These are phyloP conservation scores for Eupeodes luniger DNA, from an alignment of 2,888 invertebrate species.

Conservation along the genomic window DNA sequence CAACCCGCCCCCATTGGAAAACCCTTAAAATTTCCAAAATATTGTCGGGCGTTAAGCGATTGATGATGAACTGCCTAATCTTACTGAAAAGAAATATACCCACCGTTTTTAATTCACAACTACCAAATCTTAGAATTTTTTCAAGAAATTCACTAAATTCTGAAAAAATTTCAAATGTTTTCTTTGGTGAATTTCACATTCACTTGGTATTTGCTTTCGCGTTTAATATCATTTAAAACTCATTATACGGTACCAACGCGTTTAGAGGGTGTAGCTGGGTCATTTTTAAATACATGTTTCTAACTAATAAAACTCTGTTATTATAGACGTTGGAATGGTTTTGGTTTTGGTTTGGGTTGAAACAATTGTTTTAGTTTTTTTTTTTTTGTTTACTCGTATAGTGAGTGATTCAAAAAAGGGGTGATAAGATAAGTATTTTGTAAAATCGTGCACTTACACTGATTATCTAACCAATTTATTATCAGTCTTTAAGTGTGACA, in stretches of 20 bases:
- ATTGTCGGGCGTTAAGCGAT: no score
- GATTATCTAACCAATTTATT: conserved; percentile 58
- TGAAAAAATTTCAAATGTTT: no score
- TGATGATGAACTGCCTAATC: no score
- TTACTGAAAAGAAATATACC: no score
- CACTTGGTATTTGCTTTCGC: neutral
- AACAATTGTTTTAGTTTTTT: neutral
- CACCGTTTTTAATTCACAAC: no score
- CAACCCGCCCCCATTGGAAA: no score
- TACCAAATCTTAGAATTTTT: no score
- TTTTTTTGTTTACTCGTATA: no score
- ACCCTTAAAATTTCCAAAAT: no score
- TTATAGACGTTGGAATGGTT: neutral
- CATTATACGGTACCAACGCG: neutral
- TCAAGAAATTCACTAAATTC: no score
- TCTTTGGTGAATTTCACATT: conserved; percentile 20
- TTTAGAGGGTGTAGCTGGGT: neutral
- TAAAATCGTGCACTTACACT: conserved; percentile 51
- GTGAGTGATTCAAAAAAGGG: neutral
- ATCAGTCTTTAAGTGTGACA: conserved; percentile 43
- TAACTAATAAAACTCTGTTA: conserved; percentile 8
- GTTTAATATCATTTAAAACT: conserved; percentile 15
- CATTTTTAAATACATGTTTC: conserved; percentile 26
- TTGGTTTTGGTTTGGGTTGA: neutral
- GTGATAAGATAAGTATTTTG: neutral